Conservation (phyloP, 2,888 invertebrate species). For the Lacanobia oleracea region DNA sequence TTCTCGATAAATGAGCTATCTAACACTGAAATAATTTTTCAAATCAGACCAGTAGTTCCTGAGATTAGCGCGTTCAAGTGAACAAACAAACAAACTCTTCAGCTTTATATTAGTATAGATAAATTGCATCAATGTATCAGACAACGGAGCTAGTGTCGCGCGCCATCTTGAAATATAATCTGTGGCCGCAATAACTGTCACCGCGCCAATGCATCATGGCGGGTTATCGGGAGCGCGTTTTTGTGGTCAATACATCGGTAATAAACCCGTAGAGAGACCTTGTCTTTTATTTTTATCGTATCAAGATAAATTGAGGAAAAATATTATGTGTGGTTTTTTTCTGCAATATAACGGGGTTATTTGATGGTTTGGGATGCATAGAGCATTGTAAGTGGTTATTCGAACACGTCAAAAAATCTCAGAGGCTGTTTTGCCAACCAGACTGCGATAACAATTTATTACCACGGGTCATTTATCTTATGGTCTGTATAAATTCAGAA, state of each 20-base stretch:
- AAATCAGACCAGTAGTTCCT: too few relatives aligned
- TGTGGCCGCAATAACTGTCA: constrained; percentile 74
- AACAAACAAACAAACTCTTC: too few relatives aligned
- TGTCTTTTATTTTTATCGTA: constrained; percentile 47
- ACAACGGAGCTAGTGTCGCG: constrained; percentile 48
- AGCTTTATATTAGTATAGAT: too few relatives aligned
- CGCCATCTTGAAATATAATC: constrained; percentile 77
- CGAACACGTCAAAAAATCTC: background rate
- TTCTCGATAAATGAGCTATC: too few relatives aligned
- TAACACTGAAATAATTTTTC: too few relatives aligned
- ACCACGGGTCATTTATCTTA: constrained; percentile 3
- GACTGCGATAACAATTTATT: background rate
- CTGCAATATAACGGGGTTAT: background rate
- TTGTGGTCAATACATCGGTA: constrained; percentile 59
- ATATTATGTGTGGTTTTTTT: constrained; percentile 1
- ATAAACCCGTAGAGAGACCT: constrained; percentile 37
- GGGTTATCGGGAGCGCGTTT: constrained; percentile 47
- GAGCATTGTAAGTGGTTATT: background rate
- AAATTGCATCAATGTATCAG: constrained; percentile 17
- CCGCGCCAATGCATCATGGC: constrained; percentile 67
- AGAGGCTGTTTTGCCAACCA: background rate
- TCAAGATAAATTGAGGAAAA: constrained; percentile 44
- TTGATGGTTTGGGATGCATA: constrained; percentile 5
- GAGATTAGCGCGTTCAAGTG: too few relatives aligned
- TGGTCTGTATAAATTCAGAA: background rate